phyloP scores from a whole-genome alignment of 2,797 vertebrate species.

The Serranus cabrilla region DNA sequence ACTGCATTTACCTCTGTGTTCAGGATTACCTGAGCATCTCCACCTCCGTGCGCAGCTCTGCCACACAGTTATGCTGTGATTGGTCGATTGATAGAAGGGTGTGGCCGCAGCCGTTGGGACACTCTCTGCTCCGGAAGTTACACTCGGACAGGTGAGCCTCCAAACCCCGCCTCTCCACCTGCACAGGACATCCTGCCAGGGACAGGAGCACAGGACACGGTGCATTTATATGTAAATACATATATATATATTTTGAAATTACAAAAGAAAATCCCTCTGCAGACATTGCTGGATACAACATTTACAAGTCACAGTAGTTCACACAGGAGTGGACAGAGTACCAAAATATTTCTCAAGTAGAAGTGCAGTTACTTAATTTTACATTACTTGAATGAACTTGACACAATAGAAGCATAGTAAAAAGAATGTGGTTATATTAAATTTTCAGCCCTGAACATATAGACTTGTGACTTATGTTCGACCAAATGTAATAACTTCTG shows the following conservation, averaged over 20 bases:
- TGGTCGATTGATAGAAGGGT: slow-evolving; percentile 85
- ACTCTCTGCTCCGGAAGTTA: slow-evolving; percentile 88
- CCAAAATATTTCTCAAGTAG: neutral
- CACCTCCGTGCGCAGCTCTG: slow-evolving; percentile 90
- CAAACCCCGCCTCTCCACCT: slow-evolving; percentile 87
- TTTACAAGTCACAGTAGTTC: neutral
- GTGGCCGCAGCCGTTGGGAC: slow-evolving; percentile 90
- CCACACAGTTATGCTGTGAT: slow-evolving; percentile 90
- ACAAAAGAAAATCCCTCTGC: neutral
- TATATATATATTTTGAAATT: neutral
- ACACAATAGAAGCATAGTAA: neutral
- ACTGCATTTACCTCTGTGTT: neutral
- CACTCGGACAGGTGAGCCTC: slow-evolving; percentile 90
- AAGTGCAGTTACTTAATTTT: neutral
- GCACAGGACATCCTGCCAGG: slow-evolving; percentile 87
- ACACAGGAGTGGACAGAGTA: neutral
- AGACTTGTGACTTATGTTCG: neutral
- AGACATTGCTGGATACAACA: neutral
- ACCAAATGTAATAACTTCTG: neutral
- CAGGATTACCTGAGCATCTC: slow-evolving; percentile 86
- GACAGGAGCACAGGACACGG: slow-evolving; percentile 1
- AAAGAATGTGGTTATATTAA: no score
- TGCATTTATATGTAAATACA: neutral
- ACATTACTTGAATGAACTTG: no score
- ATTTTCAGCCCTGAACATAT: neutral